A percentile compares a stretch with the other conserved stretches of the same genome.
These are phyloP conservation scores for Columba janthina DNA, from an alignment of 2,113 vertebrate genomes.

Conservation along the genomic window DNA sequence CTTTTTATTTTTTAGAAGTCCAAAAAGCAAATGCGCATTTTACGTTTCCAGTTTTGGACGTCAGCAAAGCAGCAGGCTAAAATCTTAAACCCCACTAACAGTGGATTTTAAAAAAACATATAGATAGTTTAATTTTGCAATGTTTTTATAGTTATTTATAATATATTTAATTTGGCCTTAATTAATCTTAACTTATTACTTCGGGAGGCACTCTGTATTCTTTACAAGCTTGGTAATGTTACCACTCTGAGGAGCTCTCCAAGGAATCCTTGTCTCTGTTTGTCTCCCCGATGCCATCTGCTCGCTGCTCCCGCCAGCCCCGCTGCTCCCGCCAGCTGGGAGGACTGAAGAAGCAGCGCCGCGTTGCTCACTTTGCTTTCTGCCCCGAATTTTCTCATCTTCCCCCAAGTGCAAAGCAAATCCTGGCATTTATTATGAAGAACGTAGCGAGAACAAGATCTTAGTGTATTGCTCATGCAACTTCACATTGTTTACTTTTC, in stretches of 20 bases:
- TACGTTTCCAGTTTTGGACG: neutral
- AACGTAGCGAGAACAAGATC: neutral
- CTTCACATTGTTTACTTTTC: neutral
- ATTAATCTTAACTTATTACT: neutral
- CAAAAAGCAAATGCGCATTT: neutral
- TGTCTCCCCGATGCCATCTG: neutral
- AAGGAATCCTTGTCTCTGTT: neutral
- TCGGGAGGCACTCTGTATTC: neutral
- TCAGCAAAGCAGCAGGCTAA: neutral
- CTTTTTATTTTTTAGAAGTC: neutral
- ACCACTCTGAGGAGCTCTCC: neutral
- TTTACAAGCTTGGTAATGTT: neutral
- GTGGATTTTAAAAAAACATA: neutral
- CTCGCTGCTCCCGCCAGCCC: neutral
- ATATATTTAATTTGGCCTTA: neutral
- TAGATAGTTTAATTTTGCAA: neutral
- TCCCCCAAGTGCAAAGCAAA: neutral
- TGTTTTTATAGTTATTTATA: neutral
- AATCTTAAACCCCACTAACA: neutral
- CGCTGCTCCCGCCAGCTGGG: accelerated
- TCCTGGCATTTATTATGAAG: neutral
- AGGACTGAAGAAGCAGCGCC: neutral
- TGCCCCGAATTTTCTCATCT: neutral
- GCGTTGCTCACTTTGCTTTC: neutral
- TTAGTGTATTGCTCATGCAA: neutral